Conservation (phyloP, 2,888 invertebrate species). For the Thecophora atra region DNA sequence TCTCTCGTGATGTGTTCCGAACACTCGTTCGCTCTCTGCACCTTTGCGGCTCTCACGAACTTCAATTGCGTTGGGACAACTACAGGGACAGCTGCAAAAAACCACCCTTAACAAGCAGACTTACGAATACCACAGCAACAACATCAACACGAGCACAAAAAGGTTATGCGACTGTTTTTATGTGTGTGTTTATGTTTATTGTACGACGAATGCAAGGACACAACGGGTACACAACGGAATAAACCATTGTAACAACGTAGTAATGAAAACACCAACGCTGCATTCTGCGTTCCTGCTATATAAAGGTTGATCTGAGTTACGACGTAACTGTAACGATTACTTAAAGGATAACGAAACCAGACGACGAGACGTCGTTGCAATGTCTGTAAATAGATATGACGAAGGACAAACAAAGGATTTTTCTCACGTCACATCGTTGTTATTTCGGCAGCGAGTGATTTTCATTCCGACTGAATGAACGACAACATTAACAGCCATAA, state of each 20-base stretch:
- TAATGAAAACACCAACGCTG: conserved; percentile 47
- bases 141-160: conserved; percentile 2
- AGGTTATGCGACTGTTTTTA: not conserved
- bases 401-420: no score
- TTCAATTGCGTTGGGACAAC: not conserved
- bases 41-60: not conserved
- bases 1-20: no score
- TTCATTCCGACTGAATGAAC: no score
- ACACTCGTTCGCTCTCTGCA: not conserved
- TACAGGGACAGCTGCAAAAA: not conserved
- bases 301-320: conserved; percentile 66
- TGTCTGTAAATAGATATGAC: no score
- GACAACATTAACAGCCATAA: no score
- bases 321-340: conserved; percentile 63
- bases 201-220: conserved; percentile 10
- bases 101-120: not conserved
- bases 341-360: conserved; percentile 25
- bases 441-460: no score
- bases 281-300: conserved; percentile 57
- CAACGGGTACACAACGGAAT: conserved; percentile 25
- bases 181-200: not conserved
- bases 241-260: conserved; percentile 62
- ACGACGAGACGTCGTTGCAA: not conserved
- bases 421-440: no score
- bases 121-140: not conserved